phyloP scores from a whole-genome alignment of 2,888 invertebrate species.

The Steinernema scapterisci region DNA sequence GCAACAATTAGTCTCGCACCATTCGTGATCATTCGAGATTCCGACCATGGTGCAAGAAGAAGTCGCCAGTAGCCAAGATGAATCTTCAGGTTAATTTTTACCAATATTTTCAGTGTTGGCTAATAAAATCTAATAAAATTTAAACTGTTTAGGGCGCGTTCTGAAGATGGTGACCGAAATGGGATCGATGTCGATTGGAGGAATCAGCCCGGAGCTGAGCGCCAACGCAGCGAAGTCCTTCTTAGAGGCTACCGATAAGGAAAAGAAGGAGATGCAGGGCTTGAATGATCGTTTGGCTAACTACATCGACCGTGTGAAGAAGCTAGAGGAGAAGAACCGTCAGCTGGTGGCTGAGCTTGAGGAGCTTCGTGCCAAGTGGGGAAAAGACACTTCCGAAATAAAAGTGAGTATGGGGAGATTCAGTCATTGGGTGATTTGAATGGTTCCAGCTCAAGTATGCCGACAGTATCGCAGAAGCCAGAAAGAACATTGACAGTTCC shows the following conservation, averaged over 20 bases:
- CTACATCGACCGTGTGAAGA: conserved; percentile 71
- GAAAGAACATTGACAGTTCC: conserved; percentile 70
- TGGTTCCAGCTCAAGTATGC: conserved; percentile 68
- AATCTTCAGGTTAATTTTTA: conserved; percentile 9
- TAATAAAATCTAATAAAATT: conserved; percentile 31
- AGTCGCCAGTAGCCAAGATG: not conserved
- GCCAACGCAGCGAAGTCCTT: conserved; percentile 67
- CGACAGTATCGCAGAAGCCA: conserved; percentile 70
- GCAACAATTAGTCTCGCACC: conserved; percentile 14
- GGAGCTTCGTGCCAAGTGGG: conserved; percentile 66
- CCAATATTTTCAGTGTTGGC: not conserved
- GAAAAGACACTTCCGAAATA: conserved; percentile 67
- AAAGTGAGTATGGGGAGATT: conserved; percentile 47
- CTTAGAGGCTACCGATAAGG: conserved; percentile 68
- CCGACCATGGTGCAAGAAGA: not conserved
- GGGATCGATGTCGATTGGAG: conserved; percentile 65
- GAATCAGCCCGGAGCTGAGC: conserved; percentile 66
- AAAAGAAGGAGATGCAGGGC: conserved; percentile 70
- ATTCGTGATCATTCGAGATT: not conserved
- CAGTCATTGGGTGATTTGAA: not conserved
- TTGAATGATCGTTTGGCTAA: conserved; percentile 72
- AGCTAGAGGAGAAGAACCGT: conserved; percentile 66
- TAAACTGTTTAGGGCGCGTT: conserved; percentile 57
- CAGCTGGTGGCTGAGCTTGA: conserved; percentile 66
- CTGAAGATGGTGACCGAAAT: conserved; percentile 68